Conservation (phyloP, 2,113 vertebrate genomes). For the Lycaon pictus region DNA sequence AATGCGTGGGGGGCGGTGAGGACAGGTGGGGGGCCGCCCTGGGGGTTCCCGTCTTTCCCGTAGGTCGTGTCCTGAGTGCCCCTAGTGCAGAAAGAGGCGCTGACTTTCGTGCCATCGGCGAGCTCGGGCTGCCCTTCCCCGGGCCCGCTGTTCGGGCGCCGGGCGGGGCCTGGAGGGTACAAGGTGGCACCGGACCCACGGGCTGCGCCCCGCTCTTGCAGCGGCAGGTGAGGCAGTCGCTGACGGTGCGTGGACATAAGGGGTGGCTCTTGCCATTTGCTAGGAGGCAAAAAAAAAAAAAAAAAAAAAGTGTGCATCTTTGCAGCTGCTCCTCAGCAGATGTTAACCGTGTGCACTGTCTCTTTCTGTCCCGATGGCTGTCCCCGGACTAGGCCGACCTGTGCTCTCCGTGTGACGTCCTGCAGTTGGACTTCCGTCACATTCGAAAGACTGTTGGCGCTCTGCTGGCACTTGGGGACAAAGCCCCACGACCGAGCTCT, state of each 20-base stretch:
- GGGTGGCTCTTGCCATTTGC: constrained; percentile 68
- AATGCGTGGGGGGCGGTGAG: neutral
- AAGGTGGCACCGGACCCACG: too few species aligned
- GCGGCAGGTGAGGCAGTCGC: too few species aligned
- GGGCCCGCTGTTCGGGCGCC: too few species aligned
- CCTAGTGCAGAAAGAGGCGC: neutral
- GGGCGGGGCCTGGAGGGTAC: too few species aligned
- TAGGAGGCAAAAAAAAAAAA: constrained; percentile 23
- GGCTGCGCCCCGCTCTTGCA: too few species aligned
- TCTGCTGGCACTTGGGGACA: constrained; percentile 92
- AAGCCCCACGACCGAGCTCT: constrained; percentile 91
- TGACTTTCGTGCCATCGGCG: neutral
- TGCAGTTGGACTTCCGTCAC: constrained; percentile 94
- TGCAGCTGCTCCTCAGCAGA: constrained; percentile 83
- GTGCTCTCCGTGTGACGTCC: constrained; percentile 97
- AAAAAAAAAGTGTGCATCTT: constrained; percentile 80
- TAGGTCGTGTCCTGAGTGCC: neutral
- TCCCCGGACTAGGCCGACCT: constrained; percentile 93
- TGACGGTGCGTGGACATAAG: neutral
- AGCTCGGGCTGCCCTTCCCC: neutral
- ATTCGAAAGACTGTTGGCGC: constrained; percentile 91
- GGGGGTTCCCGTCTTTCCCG: neutral
- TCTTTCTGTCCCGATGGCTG: constrained; percentile 90
- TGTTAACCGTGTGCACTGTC: constrained; percentile 90
- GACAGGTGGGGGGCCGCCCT: neutral